A percentile compares a stretch with the other conserved stretches of the same genome.
These are phyloP conservation scores for Huso huso DNA, from an alignment of 2,797 vertebrate genomes.

Conservation along the genomic window DNA sequence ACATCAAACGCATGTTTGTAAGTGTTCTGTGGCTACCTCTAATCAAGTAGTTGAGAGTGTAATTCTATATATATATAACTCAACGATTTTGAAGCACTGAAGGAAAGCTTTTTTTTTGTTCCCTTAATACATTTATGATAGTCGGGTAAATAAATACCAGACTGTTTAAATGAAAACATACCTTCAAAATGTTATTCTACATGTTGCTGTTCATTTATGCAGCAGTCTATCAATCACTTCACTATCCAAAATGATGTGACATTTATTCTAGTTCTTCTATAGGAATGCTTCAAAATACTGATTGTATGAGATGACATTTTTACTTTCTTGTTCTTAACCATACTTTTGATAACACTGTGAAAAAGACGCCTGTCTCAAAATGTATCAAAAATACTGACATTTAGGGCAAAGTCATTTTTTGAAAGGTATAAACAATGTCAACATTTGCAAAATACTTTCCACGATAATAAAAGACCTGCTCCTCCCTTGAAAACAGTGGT, in stretches of 20 bases:
- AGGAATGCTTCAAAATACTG: neutral
- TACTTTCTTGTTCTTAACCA: neutral
- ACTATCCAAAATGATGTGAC: neutral
- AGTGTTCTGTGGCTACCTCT: no score
- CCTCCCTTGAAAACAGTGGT: no score
- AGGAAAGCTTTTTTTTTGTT: no score
- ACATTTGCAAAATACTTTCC: no score
- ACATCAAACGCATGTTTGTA: no score
- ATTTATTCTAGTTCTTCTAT: neutral
- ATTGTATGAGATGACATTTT: neutral
- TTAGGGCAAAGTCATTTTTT: no score
- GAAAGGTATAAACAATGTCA: no score
- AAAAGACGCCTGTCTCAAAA: neutral
- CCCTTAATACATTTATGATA: neutral
- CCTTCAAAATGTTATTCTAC: neutral
- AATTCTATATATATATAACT: no score
- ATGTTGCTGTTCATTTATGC: neutral
- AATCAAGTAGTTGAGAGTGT: no score
- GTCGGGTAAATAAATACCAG: neutral
- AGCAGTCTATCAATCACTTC: neutral
- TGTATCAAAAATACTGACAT: neutral
- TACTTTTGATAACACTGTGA: neutral
- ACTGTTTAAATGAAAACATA: neutral
- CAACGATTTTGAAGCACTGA: no score
- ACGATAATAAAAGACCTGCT: no score